Conservation (phyloP, 2,797 vertebrate species). For the Hafferia zeledoni region DNA sequence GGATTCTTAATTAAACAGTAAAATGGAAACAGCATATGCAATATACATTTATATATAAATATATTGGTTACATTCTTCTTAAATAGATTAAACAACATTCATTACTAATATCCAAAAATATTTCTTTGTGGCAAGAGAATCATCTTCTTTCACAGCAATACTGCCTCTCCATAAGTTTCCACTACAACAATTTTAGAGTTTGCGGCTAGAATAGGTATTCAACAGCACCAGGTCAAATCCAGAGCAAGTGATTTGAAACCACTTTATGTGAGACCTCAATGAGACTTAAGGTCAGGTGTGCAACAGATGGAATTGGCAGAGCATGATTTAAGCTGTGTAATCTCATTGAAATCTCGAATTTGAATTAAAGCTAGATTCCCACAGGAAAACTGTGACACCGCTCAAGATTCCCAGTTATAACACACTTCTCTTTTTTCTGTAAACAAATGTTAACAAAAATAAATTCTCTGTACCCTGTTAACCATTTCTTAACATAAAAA, state of each 20-base stretch:
- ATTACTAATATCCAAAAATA: slow-evolving; percentile 20
- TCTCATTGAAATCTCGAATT: neutral
- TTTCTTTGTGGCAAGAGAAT: neutral
- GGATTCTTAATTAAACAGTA: slow-evolving; percentile 9
- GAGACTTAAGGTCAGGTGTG: neutral
- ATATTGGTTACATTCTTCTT: slow-evolving; percentile 44
- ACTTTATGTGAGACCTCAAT: neutral
- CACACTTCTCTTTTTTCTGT: slow-evolving; percentile 22
- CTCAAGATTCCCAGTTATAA: slow-evolving; percentile 27
- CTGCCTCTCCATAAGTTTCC: neutral
- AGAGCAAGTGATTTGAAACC: neutral
- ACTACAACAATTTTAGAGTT: neutral
- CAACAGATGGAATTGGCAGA: neutral
- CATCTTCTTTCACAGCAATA: neutral
- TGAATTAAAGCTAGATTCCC: slow-evolving; percentile 19
- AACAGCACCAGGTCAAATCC: neutral
- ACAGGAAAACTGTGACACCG: neutral
- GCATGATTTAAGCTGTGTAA: neutral
- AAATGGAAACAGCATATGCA: slow-evolving; percentile 17
- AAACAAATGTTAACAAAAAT: slow-evolving; percentile 60
- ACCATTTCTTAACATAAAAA: slow-evolving; percentile 30
- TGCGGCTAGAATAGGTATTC: neutral
- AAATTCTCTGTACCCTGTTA: slow-evolving; percentile 45
- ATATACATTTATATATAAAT: slow-evolving; percentile 38
- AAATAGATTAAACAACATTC: slow-evolving; percentile 48